Base-by-base conservation (phyloP, 2,113 vertebrate genomes). In the Benitochromis conjunctus region DNA sequence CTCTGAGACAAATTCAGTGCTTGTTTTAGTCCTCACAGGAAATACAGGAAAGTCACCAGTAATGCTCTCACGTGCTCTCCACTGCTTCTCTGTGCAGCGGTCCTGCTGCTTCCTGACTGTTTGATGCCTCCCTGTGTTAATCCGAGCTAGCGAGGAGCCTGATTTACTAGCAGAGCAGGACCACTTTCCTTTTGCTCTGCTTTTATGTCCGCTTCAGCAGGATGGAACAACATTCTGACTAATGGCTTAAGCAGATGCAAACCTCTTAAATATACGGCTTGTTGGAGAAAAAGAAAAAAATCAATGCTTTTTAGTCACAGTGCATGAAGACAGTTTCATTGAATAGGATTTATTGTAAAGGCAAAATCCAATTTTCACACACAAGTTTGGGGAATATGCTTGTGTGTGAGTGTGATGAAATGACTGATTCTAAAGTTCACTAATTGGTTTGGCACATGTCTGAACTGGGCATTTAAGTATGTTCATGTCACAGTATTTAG, bases 101-200 rank as follows among this genome's bases (percentile, higher is more conserved):
- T 34, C 89, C 74, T 84, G 86, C 76, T 83, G 86, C 62, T 91
- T 90, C 87, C 81, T 82, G 82, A 62, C 48, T 24, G 76, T 87
- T 90, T 89, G 84, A 91, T 87, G 81, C 91, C 82, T 87, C 83
- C 83, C 89, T 82, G 82, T 86, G 76, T 89, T 90, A 85, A 89
- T 89, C 41, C 3, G 31, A 81, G 81, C 46, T n/a, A 74, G 74
- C 54, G 19, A 88, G 56, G 46, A 80, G 46, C 16, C 74, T 91
- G 92, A 92, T 94, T 95, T 94, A 95, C 51, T 29, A 66, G 88
- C 85, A 76, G 56, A 82, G 2, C 76, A 87, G 89, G 93, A 93
- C 62, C 85, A 86, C 87, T 94, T 89, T 4, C 4, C 83, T 90
- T 85, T 87, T 77, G 79, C 83, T 76, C 57, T 24, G 53, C 85